Evolutionary conservation across 2,797 vertebrate genomes (phyloP).

Genomic region (Enteromius paludinosus): DNA sequence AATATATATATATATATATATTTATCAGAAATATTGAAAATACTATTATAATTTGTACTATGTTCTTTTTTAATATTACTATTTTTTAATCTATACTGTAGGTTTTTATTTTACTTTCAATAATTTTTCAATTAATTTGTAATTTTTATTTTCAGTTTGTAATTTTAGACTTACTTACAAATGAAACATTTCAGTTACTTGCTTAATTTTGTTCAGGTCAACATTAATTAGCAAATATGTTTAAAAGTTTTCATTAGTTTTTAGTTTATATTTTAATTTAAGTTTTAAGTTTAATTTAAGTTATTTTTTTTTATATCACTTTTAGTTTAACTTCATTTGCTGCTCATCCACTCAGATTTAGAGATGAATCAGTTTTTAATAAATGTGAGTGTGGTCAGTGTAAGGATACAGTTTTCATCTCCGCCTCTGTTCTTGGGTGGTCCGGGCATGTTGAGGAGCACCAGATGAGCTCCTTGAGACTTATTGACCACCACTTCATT

Average conservation of each 20-base stretch:
- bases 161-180: not conserved
- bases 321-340: not conserved
- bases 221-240: not conserved
- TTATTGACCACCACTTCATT: conserved; percentile 89
- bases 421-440: conserved; percentile 90
- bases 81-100: not conserved
- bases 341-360: not conserved
- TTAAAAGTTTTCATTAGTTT: not conserved
- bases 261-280: not conserved
- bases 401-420: conserved; percentile 98
- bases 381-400: too few relatives aligned
- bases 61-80: not conserved
- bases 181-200: not conserved
- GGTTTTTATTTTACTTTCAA: not conserved
- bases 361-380: not conserved
- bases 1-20: too few relatives aligned
- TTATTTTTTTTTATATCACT: not conserved
- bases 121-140: too few relatives aligned
- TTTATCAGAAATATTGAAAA: too few relatives aligned
- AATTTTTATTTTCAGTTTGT: not conserved
- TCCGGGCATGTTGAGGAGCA: conserved; percentile 96
- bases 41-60: too few relatives aligned
- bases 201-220: not conserved
- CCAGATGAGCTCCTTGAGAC: conserved; percentile 92
- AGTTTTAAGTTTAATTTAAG: not conserved